Evolutionary conservation across 1,140 invertebrate species (phyloP), one percentile per base, ranked within the genome.

Genomic region (Trichomalopsis sarcophagae): DNA sequence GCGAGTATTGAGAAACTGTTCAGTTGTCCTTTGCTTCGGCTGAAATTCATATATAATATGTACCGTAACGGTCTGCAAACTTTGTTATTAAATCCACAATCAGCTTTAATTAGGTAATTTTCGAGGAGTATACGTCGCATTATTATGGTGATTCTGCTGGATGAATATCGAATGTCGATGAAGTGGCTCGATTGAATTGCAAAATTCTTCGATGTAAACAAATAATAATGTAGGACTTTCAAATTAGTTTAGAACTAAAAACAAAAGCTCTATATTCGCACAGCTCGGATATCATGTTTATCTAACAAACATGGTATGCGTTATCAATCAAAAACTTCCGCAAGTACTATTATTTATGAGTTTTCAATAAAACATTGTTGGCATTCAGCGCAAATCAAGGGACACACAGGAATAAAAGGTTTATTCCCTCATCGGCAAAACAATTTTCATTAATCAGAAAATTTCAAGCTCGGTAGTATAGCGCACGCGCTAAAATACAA

Each of bases 401-500:
- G 17, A 36, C 1, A 2, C 33, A 17, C 6, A n/a, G 55, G 13
- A 62, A 62, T 14, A 17, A 62, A 62, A 62, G 55, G 17, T 21
- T 62, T 4, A 62, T 62, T 21, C 14, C 6, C 55, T 62, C 55
- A 27, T 62, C 21, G 6, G n/a, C 55, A 62, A 71, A 27, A 23
- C 69, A 74, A 36, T 27, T 33, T 74, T 30, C 17, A 74, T 36
- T 74, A 71, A 71, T 62, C 55, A n/a, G 21, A n/a, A 1, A 62
- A 62, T 62, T 62, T 21, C 55, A 21, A 17, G 47, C 47, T 50
- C 47, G 47, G 1, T 21, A 27, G 27, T 27, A 27, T 27, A 27
- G 27, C 50, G 77, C 9, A 23, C 2, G 62, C 55, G n/a, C 55
- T 71, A 79, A 78, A 68, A 66, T 40, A 36, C 47, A 79, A 79